phyloP scores from a whole-genome alignment of 1,140 invertebrate genomes.

The Camponotus floridanus region DNA sequence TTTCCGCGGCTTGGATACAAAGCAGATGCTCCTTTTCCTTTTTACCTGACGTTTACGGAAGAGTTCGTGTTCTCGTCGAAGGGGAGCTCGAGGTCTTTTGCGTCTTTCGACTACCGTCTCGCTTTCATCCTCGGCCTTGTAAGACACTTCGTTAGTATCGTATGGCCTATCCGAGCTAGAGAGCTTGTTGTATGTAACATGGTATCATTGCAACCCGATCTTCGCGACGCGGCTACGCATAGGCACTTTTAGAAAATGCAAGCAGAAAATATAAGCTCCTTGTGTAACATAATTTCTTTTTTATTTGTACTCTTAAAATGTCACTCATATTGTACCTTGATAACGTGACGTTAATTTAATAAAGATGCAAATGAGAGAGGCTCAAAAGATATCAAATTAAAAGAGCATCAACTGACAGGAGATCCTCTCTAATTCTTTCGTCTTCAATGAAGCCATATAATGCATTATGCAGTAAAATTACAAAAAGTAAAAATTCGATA shows the following conservation, averaged over 20 bases:
- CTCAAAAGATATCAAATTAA: neutral
- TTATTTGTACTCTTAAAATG: neutral
- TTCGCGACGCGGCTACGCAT: conserved; percentile 1
- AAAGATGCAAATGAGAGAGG: neutral
- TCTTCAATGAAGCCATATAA: neutral
- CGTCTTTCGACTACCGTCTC: conserved; percentile 34
- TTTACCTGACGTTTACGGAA: conserved; percentile 19
- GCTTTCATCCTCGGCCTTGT: conserved; percentile 41
- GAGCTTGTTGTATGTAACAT: conserved; percentile 33
- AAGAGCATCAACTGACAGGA: neutral
- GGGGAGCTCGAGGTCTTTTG: conserved; percentile 40
- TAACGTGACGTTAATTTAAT: neutral
- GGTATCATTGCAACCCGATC: conserved; percentile 47
- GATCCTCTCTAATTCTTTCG: neutral
- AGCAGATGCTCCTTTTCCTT: conserved; percentile 31
- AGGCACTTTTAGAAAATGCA: conserved; percentile 45
- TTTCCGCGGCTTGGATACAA: conserved; percentile 30
- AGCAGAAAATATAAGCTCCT: conserved; percentile 21
- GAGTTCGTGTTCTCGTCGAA: conserved; percentile 19
- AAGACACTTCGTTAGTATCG: conserved; percentile 48
- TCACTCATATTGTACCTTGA: neutral
- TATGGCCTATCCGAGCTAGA: neutral
- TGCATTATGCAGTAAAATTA: neutral
- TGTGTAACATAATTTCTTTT: neutral
- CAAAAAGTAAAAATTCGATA: neutral